These are phyloP conservation scores for Oreocharis arfaki DNA, from an alignment of 2,113 vertebrate genomes.

Conservation along the genomic window DNA sequence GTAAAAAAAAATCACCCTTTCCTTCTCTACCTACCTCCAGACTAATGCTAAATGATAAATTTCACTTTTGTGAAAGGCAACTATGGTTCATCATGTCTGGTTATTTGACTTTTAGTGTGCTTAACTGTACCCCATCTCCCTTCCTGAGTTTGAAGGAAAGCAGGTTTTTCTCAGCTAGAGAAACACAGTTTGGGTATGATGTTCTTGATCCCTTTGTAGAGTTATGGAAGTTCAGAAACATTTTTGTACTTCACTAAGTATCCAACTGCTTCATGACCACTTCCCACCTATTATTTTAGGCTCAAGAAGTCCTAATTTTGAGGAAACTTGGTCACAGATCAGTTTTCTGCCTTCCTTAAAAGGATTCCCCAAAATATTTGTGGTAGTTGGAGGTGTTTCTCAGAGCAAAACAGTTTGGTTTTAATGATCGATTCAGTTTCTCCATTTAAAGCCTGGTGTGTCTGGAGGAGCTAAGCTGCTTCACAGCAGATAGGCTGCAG, in stretches of 20 bases:
- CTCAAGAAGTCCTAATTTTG: neutral
- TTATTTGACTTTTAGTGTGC: neutral
- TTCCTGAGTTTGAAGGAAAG: neutral
- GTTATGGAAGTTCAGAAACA: neutral
- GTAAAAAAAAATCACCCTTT: neutral
- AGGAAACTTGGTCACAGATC: neutral
- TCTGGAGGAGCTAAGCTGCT: neutral
- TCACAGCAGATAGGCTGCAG: neutral
- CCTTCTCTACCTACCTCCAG: neutral
- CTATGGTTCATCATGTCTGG: neutral
- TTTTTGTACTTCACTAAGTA: neutral
- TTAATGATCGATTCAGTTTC: neutral
- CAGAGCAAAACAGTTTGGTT: neutral
- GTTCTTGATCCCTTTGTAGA: neutral
- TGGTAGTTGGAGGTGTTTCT: neutral
- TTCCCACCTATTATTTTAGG: neutral
- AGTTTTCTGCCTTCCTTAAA: neutral
- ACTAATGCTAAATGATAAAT: neutral
- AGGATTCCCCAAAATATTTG: accelerated
- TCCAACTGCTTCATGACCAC: neutral
- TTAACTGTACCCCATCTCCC: accelerated
- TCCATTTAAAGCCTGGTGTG: neutral
- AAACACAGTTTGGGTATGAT: neutral
- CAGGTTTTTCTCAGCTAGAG: neutral
- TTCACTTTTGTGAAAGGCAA: neutral